Conservation (phyloP, 2,888 invertebrate species). For the Exocentrus adspersus region DNA sequence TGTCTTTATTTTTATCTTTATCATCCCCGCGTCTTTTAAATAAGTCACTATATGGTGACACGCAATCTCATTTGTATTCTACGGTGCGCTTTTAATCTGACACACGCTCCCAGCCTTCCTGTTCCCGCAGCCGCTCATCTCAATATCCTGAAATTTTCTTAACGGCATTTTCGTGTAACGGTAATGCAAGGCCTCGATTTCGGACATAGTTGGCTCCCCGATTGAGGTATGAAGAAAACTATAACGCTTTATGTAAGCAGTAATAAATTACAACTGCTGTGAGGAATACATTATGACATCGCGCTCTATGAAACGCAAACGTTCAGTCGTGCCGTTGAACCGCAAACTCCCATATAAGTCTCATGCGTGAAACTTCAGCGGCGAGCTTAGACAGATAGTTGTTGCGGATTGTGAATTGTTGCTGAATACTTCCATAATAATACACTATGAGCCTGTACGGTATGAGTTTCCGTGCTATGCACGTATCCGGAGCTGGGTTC, state of each 20-base stretch:
- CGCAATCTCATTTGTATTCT: constrained; percentile 57
- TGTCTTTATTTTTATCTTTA: constrained; percentile 26
- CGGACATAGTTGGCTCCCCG: not conserved
- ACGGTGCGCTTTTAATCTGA: constrained; percentile 54
- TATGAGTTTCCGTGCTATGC: constrained; percentile 46
- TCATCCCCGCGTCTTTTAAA: constrained; percentile 23
- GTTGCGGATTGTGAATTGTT: constrained; percentile 28
- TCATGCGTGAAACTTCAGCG: constrained; percentile 15
- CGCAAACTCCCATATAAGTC: not conserved
- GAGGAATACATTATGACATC: too few species aligned
- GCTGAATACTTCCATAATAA: constrained; percentile 37
- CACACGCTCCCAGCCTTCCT: constrained; percentile 51
- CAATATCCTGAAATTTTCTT: constrained; percentile 9
- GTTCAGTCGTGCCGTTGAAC: not conserved
- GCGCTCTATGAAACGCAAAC: not conserved
- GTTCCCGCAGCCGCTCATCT: constrained; percentile 16
- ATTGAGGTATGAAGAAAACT: not conserved
- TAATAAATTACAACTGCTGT: not conserved
- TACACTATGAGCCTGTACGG: constrained; percentile 25
- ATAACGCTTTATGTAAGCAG: not conserved
- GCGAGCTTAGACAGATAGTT: constrained; percentile 36
- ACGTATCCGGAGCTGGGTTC: constrained; percentile 43
- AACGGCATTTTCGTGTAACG: not conserved
- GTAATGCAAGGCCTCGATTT: not conserved
- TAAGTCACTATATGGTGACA: constrained; percentile 43